These are phyloP conservation scores for Drosophila tani DNA, from an alignment of 1,140 invertebrate genomes.

Conservation along the genomic window DNA sequence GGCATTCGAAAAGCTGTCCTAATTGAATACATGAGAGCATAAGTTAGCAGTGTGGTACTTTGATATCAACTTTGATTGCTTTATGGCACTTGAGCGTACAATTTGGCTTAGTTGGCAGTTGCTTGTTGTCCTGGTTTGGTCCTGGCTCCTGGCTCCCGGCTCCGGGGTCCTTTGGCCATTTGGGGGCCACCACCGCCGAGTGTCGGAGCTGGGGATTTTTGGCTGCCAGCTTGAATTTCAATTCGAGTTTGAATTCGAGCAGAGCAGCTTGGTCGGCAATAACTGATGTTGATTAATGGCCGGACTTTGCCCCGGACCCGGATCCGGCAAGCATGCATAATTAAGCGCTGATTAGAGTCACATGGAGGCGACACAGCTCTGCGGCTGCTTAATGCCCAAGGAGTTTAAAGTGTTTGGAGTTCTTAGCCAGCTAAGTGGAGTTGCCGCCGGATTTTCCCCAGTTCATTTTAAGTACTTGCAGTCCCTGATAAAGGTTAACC, in stretches of 20 bases:
- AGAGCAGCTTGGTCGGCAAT: slow-evolving; percentile 56
- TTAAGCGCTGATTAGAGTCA: slow-evolving; percentile 67
- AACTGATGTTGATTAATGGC: slow-evolving; percentile 70
- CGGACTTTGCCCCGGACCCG: slow-evolving; percentile 31
- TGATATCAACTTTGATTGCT: slow-evolving; percentile 82
- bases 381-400: slow-evolving; percentile 3
- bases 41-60: slow-evolving; percentile 81
- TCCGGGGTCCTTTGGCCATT: slow-evolving; percentile 39
- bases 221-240: slow-evolving; percentile 53
- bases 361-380: slow-evolving; percentile 11
- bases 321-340: slow-evolving; percentile 51
- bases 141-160: slow-evolving; percentile 4
- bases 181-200: slow-evolving; percentile 29
- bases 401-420: slow-evolving; percentile 10
- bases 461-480: slow-evolving; percentile 25
- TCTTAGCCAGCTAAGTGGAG: slow-evolving; percentile 16
- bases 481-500: slow-evolving; percentile 2
- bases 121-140: slow-evolving; percentile 42
- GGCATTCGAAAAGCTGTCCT: slow-evolving; percentile 78
- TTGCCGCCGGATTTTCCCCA: slow-evolving; percentile 13
- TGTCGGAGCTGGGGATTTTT: slow-evolving; percentile 17
- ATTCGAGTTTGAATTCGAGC: slow-evolving; percentile 62
- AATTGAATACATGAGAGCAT: slow-evolving; percentile 83
- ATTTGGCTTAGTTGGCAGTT: slow-evolving; percentile 77
- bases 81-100: slow-evolving; percentile 82